phyloP scores from a whole-genome alignment of 2,888 invertebrate species.

The Podabrus alpinus region DNA sequence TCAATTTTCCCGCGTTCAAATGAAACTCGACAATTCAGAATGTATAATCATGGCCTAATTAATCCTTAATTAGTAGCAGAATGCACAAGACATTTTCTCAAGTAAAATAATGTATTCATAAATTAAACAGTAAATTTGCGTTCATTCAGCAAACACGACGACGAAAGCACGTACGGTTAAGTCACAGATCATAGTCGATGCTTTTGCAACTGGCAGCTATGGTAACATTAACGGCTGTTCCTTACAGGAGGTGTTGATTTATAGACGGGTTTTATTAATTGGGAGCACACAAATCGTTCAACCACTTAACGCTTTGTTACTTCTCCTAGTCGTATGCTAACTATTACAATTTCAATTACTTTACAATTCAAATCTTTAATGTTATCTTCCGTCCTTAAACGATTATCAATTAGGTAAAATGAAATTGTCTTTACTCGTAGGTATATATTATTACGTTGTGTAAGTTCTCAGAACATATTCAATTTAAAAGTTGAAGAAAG shows the following conservation, averaged over 20 bases:
- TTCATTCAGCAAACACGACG: slow-evolving; percentile 16
- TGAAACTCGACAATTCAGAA: slow-evolving; percentile 26
- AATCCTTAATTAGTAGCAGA: slow-evolving; percentile 28
- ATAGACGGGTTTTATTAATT: slow-evolving; percentile 47
- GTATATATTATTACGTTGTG: neutral
- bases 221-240: slow-evolving; percentile 44
- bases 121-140: slow-evolving; percentile 21
- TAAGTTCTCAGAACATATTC: neutral
- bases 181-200: slow-evolving; percentile 41
- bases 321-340: slow-evolving; percentile 17
- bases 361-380: slow-evolving; percentile 6
- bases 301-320: slow-evolving; percentile 40
- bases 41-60: slow-evolving; percentile 30
- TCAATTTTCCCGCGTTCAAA: slow-evolving; percentile 7
- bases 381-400: neutral
- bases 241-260: slow-evolving; percentile 49
- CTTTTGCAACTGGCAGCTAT: slow-evolving; percentile 47
- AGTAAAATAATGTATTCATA: slow-evolving; percentile 27
- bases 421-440: neutral
- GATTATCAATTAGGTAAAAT: neutral
- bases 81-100: slow-evolving; percentile 25
- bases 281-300: slow-evolving; percentile 41
- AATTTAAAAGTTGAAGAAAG: neutral
- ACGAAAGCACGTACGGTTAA: slow-evolving; percentile 25
- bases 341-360: slow-evolving; percentile 11